Evolutionary conservation across 2,113 vertebrate species (phyloP), one percentile per base, ranked within the genome.

Genomic region (Syngnathus scovelli): DNA sequence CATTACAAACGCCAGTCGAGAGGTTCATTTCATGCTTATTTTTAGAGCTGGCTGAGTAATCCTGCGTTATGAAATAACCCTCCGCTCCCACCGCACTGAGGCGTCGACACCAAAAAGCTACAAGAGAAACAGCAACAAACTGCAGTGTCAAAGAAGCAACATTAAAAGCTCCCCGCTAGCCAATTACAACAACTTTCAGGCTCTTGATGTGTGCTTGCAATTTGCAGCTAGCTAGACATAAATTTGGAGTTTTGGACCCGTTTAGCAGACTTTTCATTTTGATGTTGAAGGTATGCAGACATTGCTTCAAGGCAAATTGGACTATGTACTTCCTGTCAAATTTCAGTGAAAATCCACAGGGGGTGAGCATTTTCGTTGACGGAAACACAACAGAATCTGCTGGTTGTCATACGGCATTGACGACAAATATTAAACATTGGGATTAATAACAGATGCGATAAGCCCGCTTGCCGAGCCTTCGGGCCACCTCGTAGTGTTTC

Each of bases 11-110:
- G 79, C 73, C 66, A 82, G 67, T 82, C 86, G 74, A 86, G 76
- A 83, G 76, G 75, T 80, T 87, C 75, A 89, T 87, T 87, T 86
- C 84, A 85, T 84, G 80, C 78, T 80, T 89, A 85, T 87, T 84
- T 89, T 87, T 87, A 84, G 84, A 80, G 67, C 70, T 71, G 69
- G 70, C 83, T 86, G 84, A 89, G 72, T 89, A 87, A 87, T 86
- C 75, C 77, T 78, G 70, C 74, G 81, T 85, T 81, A 87, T 79
- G 82, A 86, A 87, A 88, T 83, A 83, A 83, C 78, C 60, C 77
- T 78, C 80, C 68, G 69, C 82, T 84, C 77, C 75, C 79, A 85
- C 79, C 74, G 80, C 78, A 83, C 81, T 67, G 79, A 85, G 79
- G 81, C 76, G 61, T 85, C 78, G 61, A 74, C 80, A 76, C 69